Evolutionary conservation across 2,797 vertebrate genomes (phyloP), one percentile per base, ranked within the genome.

Genomic region (Tachyglossus aculeatus): DNA sequence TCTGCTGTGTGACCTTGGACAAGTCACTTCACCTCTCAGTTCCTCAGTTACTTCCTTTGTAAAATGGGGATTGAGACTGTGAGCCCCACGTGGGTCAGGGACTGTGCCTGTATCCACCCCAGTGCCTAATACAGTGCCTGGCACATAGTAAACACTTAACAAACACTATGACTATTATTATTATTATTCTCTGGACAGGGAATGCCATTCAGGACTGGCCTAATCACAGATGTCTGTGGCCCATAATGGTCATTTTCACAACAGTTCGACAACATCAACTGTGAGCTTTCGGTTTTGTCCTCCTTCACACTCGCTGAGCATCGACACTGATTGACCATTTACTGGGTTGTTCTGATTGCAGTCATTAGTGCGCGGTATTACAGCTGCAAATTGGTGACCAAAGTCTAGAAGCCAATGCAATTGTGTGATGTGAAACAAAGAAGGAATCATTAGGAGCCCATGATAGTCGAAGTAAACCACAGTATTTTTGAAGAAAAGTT

Each of bases 271-370:
- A 77, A 37, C 51, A 48, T 71, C 56, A 8, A 69, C 81, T 78
- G 88, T 74, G 81, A 88, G 86, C 55, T 86, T 81, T 87, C 85
- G 65, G 54, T 34, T 87, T 74, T 21, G 59, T 54, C 85, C 34
- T 80, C 25, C 39, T 48, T 38, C 22, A 8, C 75, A 29, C 74
- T 83, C 57, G 63, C 21, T 71, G 22, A 44, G 71, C 54, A 75
- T 74, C 87, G 87, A 81, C 64, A 2, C 15, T 88, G 88, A 88
- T 88, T 80, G 82, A 84, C 72, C 71, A 51, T 48, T 57, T 45
- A 9, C 22, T 74, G 53, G 24, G 57, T 61, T 48, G 68, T 40
- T 18, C 70, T 82, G 78, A 71, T 69, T 60, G 3, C 66, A 11
- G 45, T 69, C 76, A 36, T 80, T 71, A 53, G 66, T 61, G 1